These are phyloP conservation scores for Tiliqua scincoides DNA, from an alignment of 2,113 vertebrate species.

Conservation along the genomic window DNA sequence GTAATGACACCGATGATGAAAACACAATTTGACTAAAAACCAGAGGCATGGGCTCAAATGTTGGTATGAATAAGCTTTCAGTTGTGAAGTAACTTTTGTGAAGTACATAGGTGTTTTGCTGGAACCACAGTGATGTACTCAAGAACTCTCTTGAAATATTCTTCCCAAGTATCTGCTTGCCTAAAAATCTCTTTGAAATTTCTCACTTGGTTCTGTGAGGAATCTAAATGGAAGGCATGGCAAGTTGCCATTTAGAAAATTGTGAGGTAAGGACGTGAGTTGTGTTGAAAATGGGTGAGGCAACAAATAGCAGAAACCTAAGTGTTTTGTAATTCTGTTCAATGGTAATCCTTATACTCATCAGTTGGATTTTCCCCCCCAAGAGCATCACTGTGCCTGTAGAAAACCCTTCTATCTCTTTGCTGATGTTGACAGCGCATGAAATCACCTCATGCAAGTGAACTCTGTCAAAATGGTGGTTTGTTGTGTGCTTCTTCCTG, in stretches of 20 bases:
- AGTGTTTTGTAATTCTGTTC: fast-evolving
- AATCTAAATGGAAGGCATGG: background rate
- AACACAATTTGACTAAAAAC: background rate
- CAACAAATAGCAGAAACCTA: background rate
- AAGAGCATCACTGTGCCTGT: slow-evolving; percentile 32
- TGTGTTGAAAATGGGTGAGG: background rate
- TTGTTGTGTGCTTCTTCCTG: slow-evolving; percentile 36
- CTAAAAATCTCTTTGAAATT: background rate
- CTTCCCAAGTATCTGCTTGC: fast-evolving
- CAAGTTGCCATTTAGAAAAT: background rate
- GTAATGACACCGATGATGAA: background rate
- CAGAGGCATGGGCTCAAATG: background rate
- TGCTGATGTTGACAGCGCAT: slow-evolving; percentile 34
- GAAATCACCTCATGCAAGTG: slow-evolving; percentile 21
- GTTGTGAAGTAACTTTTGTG: background rate
- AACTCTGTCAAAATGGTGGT: slow-evolving; percentile 30
- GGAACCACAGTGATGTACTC: fast-evolving
- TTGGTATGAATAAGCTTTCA: background rate
- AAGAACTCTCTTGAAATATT: background rate
- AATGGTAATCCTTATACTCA: background rate
- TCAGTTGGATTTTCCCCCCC: slow-evolving; percentile 1
- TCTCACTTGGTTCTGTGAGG: background rate
- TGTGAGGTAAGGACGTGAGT: background rate
- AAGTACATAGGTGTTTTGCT: background rate
- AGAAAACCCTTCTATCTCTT: slow-evolving; percentile 28